Evolutionary conservation across 2,797 vertebrate genomes (phyloP).

Genomic region (Sebastes iracundus): DNA sequence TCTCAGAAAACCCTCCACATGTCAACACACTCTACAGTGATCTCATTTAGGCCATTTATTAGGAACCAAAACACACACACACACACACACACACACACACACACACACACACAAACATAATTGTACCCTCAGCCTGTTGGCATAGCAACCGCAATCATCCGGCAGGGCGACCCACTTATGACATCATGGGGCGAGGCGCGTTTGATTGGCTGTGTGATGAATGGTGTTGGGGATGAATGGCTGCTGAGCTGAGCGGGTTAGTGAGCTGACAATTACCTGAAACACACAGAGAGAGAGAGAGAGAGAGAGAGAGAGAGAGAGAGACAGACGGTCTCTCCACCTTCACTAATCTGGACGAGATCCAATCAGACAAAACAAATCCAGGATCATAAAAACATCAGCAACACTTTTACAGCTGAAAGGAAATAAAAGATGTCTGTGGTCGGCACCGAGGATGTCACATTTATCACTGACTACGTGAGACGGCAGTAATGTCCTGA

Average conservation of each 20-base stretch:
- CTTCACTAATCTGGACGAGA: not conserved
- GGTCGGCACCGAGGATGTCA: no score
- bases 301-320: no score
- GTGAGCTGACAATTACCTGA: not conserved
- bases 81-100: not conserved
- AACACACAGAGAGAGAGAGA: not conserved
- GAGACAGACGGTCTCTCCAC: not conserved
- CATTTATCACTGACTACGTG: no score
- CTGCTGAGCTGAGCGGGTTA: not conserved
- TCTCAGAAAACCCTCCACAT: not conserved
- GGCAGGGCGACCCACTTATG: conserved; percentile 29
- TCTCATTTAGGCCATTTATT: conserved; percentile 18
- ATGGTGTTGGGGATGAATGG: not conserved
- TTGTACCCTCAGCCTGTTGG: conserved; percentile 42
- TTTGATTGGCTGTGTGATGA: conserved; percentile 40
- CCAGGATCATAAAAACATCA: not conserved
- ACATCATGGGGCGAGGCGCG: conserved; percentile 5
- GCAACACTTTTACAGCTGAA: not conserved
- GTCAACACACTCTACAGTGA: not conserved
- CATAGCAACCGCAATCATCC: conserved; percentile 59
- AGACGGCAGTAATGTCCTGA: no score
- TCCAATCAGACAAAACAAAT: not conserved
- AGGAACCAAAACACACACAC: not conserved
- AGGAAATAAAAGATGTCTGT: not conserved
- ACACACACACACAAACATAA: conserved; percentile 25